phyloP scores from a whole-genome alignment of 2,113 vertebrate species.

The Nematolebias whitei region DNA sequence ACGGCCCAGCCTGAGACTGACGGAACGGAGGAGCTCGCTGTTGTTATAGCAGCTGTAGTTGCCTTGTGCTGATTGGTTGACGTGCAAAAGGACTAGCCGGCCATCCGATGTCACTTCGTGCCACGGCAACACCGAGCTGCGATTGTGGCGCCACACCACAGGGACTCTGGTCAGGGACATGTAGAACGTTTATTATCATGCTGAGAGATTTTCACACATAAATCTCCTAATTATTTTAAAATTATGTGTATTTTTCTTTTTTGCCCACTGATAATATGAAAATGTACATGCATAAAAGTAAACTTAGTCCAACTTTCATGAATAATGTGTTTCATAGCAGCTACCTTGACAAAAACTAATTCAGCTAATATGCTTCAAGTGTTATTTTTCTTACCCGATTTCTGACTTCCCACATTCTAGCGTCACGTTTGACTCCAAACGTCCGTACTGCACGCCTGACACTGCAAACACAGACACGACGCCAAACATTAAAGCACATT shows the following conservation, averaged over 20 bases:
- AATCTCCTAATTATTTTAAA: no score
- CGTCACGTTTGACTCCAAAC: conserved; percentile 68
- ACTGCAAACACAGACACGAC: conserved; percentile 60
- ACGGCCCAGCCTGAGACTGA: conserved; percentile 78
- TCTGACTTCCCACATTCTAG: conserved; percentile 63
- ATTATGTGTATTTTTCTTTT: no score
- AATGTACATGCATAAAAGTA: no score
- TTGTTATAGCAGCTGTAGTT: conserved; percentile 81
- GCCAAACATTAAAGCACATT: conserved; percentile 34
- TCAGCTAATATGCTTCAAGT: neutral
- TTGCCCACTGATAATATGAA: no score
- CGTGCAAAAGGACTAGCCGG: conserved; percentile 66
- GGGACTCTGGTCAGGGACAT: conserved; percentile 58
- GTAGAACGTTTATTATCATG: conserved; percentile 30
- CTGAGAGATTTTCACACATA: no score
- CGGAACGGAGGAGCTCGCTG: conserved; percentile 60
- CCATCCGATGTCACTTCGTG: conserved; percentile 67
- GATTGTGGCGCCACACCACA: conserved; percentile 76
- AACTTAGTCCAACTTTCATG: neutral
- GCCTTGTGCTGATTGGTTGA: conserved; percentile 73
- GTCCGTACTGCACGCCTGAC: conserved; percentile 59
- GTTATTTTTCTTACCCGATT: conserved; percentile 52
- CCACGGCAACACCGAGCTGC: conserved; percentile 55
- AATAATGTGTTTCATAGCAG: no score
- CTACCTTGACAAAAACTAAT: neutral